Evolutionary conservation across 2,797 vertebrate genomes (phyloP), one percentile per base, ranked within the genome.

Genomic region (Buphagus erythrorhynchus): DNA sequence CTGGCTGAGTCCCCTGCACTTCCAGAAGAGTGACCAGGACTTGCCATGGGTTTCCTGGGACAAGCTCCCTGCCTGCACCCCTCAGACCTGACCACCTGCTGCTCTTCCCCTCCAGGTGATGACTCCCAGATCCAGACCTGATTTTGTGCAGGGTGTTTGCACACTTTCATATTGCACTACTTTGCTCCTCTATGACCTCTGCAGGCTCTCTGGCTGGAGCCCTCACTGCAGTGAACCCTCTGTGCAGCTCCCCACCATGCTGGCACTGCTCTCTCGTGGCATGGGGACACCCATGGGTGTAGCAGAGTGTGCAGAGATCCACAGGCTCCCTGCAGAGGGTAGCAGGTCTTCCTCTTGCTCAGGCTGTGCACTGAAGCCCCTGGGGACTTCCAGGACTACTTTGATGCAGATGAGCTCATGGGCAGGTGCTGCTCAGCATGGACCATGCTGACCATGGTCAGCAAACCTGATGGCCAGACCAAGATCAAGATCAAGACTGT

Each of bases 51-150:
- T 73, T 73, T 91, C 19, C 7, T 52, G 33, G 48, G 25, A 76
- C 15, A 33, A 73, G 10, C 10, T 84, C 42, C 29, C 74, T 87
- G 28, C 16, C 77, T 88, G n/a, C 16, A 69, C 2, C 28, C 16
- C 29, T 79, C 2, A 8, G 26, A 42, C 12, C 3, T n/a, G 49
- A 54, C 26, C 0, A 0, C 10, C 36, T 29, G 3, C 12, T 43
- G 9, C 38, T 69, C 22, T 42, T 76, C 42, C 55, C 28, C 35
- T 19, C 1, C 6, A 16, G 6, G 7, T 11, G 13, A 43, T 11
- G 8, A 21, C 29, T 59, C 25, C 25, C 13, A 8, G 67, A 69
- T 13, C 21, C 46, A 62, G 59, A 24, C 26, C 26, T 14, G 28
- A 5, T 26, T 73, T 35, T 35, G 35, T 35, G 71, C 22, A 48